Evolutionary conservation across 2,888 invertebrate genomes (phyloP).

Genomic region (Rutpela maculata): DNA sequence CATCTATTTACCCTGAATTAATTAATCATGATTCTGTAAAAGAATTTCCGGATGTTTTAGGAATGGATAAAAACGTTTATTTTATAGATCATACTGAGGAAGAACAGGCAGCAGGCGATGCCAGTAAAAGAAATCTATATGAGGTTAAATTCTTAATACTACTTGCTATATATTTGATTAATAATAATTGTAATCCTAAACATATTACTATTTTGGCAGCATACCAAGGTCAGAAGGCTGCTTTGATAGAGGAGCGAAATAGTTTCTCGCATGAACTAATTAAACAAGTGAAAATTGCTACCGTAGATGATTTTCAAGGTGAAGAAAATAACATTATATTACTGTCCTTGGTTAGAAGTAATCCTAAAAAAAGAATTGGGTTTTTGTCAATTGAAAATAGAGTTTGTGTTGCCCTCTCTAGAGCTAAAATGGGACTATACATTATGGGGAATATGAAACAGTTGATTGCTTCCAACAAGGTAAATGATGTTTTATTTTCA

Average conservation of each 20-base stretch:
- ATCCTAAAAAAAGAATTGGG: slow-evolving; percentile 80
- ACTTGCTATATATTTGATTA: slow-evolving; percentile 77
- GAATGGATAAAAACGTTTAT: slow-evolving; percentile 74
- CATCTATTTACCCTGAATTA: slow-evolving; percentile 78
- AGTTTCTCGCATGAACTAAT: slow-evolving; percentile 62
- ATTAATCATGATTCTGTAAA: slow-evolving; percentile 2
- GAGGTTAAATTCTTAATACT: slow-evolving; percentile 81
- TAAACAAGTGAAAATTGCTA: slow-evolving; percentile 77
- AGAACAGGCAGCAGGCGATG: slow-evolving; percentile 77
- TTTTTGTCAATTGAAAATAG: slow-evolving; percentile 83
- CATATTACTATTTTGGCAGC: slow-evolving; percentile 85
- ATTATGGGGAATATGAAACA: slow-evolving; percentile 83
- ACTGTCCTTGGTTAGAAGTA: slow-evolving; percentile 86
- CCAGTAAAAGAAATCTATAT: slow-evolving; percentile 78
- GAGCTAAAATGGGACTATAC: slow-evolving; percentile 83
- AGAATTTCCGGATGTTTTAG: slow-evolving; percentile 75
- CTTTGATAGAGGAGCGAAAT: slow-evolving; percentile 74
- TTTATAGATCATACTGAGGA: slow-evolving; percentile 76
- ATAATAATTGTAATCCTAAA: slow-evolving; percentile 76
- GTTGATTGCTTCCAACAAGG: slow-evolving; percentile 74
- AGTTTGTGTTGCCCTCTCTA: slow-evolving; percentile 85
- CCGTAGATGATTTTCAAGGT: slow-evolving; percentile 89
- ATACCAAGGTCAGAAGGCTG: slow-evolving; percentile 82
- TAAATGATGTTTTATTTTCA: slow-evolving; percentile 28
- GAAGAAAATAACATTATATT: slow-evolving; percentile 87